Evolutionary conservation across 2,113 vertebrate genomes (phyloP), one percentile per base, ranked within the genome.

Genomic region (Stigmatopora nigra): DNA sequence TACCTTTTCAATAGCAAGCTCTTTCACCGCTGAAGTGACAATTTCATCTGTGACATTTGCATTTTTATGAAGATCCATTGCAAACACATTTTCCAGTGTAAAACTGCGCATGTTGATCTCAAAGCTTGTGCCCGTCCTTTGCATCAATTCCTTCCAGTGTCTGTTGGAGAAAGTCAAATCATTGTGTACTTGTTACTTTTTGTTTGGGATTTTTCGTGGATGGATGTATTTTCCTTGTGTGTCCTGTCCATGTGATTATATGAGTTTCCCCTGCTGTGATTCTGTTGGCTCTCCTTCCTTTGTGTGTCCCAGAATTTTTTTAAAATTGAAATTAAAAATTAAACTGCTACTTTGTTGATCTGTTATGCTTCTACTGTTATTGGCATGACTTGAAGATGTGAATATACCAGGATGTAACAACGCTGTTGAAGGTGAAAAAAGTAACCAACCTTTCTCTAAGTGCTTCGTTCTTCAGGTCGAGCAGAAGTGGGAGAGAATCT

Each of bases 81-180:
- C 86, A 25, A 99, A 98, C 95, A 99, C 95, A 70, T 95, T 95
- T 74, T 97, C 92, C 83, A 99, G 84, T 10, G 96, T 98, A 82
- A 99, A 97, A 1, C 88, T 94, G 7, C 91, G 91, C 2, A 89
- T 83, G 61, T 92, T 90, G 91, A 97, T 96, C 71, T 96, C 92
- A 77, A 99, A 98, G 31, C 69, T 83, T 3, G 90, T 93, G 1
- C 89, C 88, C 0, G 95, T 98, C 67, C 84, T 91, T 19, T 88
- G 86, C 95, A 98, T 98, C 36, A 99, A 90, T 1, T 93, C 91
- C 63, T 90, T 91, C 97, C 97, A 99, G 74, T 99, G 97, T 78
- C 97, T 99, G 80, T n/a, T 4, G 44, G 55, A 57, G 25, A 57
- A 51, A 49, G 16, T 16, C 7, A 15, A 16, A 49, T n/a, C n/a